A percentile compares a stretch with the other conserved stretches of the same genome.
Conservation (phyloP, 1,140 invertebrate species). For the Dufourea novaeangliae region DNA sequence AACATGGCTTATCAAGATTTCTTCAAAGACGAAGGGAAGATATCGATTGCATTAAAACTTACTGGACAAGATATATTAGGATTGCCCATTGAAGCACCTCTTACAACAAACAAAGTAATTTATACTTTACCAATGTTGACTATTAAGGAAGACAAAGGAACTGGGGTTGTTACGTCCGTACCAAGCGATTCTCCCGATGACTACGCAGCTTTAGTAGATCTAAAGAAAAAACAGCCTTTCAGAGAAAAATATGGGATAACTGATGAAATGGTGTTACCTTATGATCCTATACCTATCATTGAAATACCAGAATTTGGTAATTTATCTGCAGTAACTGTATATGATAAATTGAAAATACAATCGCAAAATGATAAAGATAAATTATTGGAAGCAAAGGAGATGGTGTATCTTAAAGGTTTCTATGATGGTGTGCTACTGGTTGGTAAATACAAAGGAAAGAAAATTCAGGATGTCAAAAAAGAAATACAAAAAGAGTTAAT, state of each 20-base stretch:
- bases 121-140: constrained; percentile 99
- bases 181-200: constrained; percentile 99
- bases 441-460: constrained; percentile 93
- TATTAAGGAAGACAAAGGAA: constrained; percentile 99
- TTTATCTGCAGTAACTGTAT: constrained; percentile 91
- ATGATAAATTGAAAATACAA: constrained; percentile 95
- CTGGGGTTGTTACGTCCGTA: constrained; percentile 98
- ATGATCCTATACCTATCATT: constrained; percentile 94
- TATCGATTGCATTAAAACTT: constrained; percentile 87
- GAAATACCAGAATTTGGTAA: constrained; percentile 95
- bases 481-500: constrained; percentile 91
- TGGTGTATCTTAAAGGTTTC: constrained; percentile 98
- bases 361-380: constrained; percentile 98
- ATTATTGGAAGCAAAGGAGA: constrained; percentile 96
- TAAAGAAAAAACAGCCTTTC: constrained; percentile 97
- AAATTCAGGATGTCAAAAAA: constrained; percentile 98
- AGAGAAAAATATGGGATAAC: constrained; percentile 96
- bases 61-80: constrained; percentile 92
- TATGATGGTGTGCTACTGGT: constrained; percentile 96
- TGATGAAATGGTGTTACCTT: constrained; percentile 96
- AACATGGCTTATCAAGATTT: constrained; percentile 99
- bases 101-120: constrained; percentile 91
- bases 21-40: constrained; percentile 90
- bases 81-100: constrained; percentile 89
- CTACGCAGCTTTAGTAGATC: constrained; percentile 95